Evolutionary conservation across 2,113 vertebrate species (phyloP).

Genomic region (Dicerorhinus sumatrensis): DNA sequence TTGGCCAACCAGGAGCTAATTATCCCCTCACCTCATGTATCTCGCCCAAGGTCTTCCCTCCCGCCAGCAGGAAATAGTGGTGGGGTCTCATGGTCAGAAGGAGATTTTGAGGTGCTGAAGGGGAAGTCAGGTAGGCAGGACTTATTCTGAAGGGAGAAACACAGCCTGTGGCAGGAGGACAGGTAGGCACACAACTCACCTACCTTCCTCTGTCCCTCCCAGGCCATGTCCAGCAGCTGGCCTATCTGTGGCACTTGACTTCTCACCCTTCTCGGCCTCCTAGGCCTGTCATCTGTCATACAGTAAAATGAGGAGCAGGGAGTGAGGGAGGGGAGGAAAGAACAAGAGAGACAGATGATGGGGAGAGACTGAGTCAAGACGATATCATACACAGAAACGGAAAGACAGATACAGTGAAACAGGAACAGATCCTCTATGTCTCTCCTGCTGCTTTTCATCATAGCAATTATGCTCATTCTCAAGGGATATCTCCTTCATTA

Average conservation of each 20-base stretch:
- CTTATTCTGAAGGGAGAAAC: constrained; percentile 44
- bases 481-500: neutral
- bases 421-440: neutral
- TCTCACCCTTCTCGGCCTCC: neutral
- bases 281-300: neutral
- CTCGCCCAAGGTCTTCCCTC: neutral
- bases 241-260: neutral
- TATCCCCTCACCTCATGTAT: neutral
- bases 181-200: neutral
- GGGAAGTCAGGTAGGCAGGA: neutral
- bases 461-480: neutral
- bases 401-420: neutral
- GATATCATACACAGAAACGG: neutral
- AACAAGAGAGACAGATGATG: neutral
- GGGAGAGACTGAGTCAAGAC: neutral
- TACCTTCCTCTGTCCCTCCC: neutral
- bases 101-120: neutral
- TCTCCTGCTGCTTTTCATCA: neutral
- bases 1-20: neutral
- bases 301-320: neutral
- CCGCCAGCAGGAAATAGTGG: neutral
- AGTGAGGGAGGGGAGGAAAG: neutral
- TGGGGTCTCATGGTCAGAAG: neutral
- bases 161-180: neutral
- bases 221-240: neutral